Evolutionary conservation across 2,797 vertebrate genomes (phyloP), one percentile per base, ranked within the genome.

Genomic region (Etheostoma nigrum): DNA sequence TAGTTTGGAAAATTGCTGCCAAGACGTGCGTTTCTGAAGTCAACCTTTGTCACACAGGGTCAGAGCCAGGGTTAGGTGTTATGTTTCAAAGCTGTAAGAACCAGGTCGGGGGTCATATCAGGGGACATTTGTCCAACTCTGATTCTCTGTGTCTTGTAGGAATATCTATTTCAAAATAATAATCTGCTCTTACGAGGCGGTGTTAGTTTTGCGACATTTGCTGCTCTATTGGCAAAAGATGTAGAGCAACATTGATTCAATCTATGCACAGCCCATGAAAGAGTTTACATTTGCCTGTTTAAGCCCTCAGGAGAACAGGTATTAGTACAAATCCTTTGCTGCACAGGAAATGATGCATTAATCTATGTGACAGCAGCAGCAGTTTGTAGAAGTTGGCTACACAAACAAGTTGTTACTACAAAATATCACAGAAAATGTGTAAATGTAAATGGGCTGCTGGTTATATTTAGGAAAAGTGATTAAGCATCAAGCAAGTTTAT

Each of bases 1-100:
- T 77, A 81, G 75, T 86, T 90, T 80, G 71, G 74, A 78, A 81
- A 89, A 79, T 70, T 73, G 71, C 67, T 55, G 49, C 57, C 65
- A 75, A 85, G 77, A 81, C 63, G n/a, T 81, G n/a, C 1, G 21
- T 67, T 82, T 79, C 63, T 81, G 67, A 63, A 76, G 33, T 11
- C 2, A 21, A 88, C 81, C 86, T 87, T 85, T 77, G 74, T 40
- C 49, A 62, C 45, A 0, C 13, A 18, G 72, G 72, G 84, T 86
- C 72, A 76, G 47, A 62, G 14, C 25, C 2, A 5, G 36, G 77
- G 61, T 82, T 30, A 42, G 63, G 74, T 75, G 72, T 86, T 55
- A 57, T 57, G 42, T 82, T 88, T 74, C 79, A 86, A 81, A 87
- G 71, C 27, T 67, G 33, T 78, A 71, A 63, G 67, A 64, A 55